These are phyloP conservation scores for Cyprichromis sp. DNA, from an alignment of 2,113 vertebrate genomes.

Conservation along the genomic window DNA sequence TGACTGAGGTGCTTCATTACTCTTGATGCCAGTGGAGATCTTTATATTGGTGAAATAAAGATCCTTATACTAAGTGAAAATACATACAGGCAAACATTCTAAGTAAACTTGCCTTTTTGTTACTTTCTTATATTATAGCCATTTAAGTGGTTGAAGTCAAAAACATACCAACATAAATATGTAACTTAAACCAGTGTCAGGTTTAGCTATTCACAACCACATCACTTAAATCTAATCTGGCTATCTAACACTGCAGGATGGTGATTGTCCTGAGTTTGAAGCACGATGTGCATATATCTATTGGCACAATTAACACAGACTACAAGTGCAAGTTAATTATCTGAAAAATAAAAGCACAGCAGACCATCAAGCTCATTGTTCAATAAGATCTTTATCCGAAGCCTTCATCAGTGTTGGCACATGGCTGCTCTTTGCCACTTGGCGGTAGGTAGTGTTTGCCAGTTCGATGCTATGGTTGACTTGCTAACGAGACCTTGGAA, in stretches of 20 bases:
- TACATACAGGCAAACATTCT: not conserved
- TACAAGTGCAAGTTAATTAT: not conserved
- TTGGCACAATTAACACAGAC: not conserved
- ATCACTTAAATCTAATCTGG: not conserved
- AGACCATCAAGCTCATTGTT: not conserved
- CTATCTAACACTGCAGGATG: not conserved
- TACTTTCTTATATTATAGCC: not conserved
- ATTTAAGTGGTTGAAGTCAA: not conserved
- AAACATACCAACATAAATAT: not conserved
- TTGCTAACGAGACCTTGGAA: constrained; percentile 23
- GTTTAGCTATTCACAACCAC: not conserved
- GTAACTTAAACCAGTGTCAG: not conserved
- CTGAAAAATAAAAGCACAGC: not conserved
- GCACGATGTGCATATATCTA: not conserved
- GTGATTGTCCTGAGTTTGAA: not conserved
- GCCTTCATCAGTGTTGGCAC: not conserved
- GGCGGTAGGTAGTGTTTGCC: not conserved
- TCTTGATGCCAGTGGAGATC: not conserved
- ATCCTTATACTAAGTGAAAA: fast-evolving
- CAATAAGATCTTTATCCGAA: not conserved
- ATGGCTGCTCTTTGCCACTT: not conserved
- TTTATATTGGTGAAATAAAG: not conserved
- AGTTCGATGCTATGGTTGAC: not conserved
- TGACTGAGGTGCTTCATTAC: not conserved
- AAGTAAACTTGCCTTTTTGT: not conserved